Evolutionary conservation across 64 coral and sea anemone species (phyloP), one percentile per base, ranked within the genome.

Genomic region (Catalaphyllia jardinei): DNA sequence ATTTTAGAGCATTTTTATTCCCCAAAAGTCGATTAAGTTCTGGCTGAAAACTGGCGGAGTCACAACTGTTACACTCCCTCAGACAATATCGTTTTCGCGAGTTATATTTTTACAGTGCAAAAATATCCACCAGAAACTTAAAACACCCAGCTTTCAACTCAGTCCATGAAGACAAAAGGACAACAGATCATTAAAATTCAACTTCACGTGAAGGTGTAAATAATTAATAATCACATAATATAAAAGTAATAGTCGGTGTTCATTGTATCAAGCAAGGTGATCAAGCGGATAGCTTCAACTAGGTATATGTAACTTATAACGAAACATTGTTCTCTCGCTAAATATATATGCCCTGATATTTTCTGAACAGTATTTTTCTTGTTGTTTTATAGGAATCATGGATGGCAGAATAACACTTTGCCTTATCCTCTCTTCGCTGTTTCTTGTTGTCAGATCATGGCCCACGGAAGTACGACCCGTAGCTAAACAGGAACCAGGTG

Each of bases 161-260:
- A 71, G 63, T 69, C 81, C 62, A 8, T 6, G 20, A 85, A 69
- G 81, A 85, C 81, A 85, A 85, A 85, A 71, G 81, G 64, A 85
- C 63, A 63, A 9, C 3, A 15, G 14, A 51, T 85, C 62, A 85
- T 85, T 85, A 85, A 85, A 85, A 85, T 85, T 85, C 38, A 85
- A 71, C 63, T 46, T 85, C 81, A 28, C 62, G 62, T 85, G 60
- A 24, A 51, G 51, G 81, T 16, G 38, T 85, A 25, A 85, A 85
- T 85, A 85, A 85, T 85, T 85, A 29, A 85, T 20, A 46, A 50
- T 7, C 19, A 49, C n/a, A 25, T 33, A 52, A 85, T 71, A 85
- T 85, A 85, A 85, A 85, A 85, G 60, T 69, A 85, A 51, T 39
- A 62, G 31, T 4, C 38, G 20, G 11, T 10, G 25, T 69, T 71